Percentiles rank a stretch among this genome's conserved stretches.
Conservation (phyloP, 2,113 vertebrate genomes). For the Theristicus caerulescens region DNA sequence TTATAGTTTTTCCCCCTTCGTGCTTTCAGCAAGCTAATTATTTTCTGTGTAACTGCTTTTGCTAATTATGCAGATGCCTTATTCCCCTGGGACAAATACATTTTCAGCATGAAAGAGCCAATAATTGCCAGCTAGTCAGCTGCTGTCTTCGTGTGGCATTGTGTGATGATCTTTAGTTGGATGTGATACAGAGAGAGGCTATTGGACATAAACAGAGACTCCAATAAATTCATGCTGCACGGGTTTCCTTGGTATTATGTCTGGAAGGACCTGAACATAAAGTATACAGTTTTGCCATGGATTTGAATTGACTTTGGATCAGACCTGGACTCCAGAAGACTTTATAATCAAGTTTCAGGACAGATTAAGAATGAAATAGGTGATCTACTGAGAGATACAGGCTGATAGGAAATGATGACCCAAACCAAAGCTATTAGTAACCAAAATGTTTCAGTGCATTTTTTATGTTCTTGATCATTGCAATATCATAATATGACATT, state of each 20-base stretch:
- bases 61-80: conserved; percentile 69
- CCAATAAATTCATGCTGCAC: background rate
- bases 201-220: background rate
- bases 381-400: background rate
- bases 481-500: background rate
- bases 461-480: background rate
- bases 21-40: conserved; percentile 70
- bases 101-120: conserved; percentile 71
- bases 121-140: conserved; percentile 64
- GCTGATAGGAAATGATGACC: background rate
- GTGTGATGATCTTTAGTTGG: conserved; percentile 39
- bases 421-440: background rate
- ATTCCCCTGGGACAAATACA: conserved; percentile 55
- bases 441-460: accelerated
- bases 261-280: background rate
- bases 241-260: background rate
- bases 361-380: background rate
- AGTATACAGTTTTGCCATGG: background rate
- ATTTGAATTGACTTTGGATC: background rate
- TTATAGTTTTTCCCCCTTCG: conserved; percentile 58
- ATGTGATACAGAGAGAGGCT: conserved; percentile 14
- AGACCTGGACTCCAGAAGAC: background rate
- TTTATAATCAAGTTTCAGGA: background rate
- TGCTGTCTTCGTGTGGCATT: conserved; percentile 23
- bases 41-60: conserved; percentile 65